Evolutionary conservation across 2,888 invertebrate species (phyloP), one percentile per base, ranked within the genome.

Genomic region (Itoplectis maculator): DNA sequence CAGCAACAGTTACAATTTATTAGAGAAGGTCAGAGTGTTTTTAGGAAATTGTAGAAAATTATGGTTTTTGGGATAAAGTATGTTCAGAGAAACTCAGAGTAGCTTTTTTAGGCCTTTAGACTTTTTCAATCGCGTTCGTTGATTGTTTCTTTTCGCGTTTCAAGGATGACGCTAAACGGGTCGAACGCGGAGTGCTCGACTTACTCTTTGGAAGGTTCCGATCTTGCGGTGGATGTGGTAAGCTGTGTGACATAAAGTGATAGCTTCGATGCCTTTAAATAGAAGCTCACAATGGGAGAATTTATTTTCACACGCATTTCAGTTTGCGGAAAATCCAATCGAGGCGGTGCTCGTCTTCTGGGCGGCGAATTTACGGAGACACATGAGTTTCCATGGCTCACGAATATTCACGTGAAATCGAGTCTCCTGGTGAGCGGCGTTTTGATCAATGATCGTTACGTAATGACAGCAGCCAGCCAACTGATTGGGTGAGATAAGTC

Each of bases 341-440:
- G 93, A 18, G 90, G 90, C 66, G 92, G 92, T 23, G 87, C 88
- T 1, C 90, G 93, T 9, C 88, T 94, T 1, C 83, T 94, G 11
- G 94, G 94, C 0, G 94, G 94, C 2, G 94, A 95, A 87, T 91
- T 89, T 70, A 91, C 93, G 18, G 90, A 92, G 49, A 92, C 93
- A 0, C 93, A 94, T 84, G 94, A 94, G 87, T 95, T 94, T 90
- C 95, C 95, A 0, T 95, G 95, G 95, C 90, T 95, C 29, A 94
- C 93, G 0, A 90, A 93, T 42, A 89, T 95, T 76, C 93, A 93
- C 81, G 89, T 94, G 20, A 92, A 92, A 70, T 93, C 93, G 1
- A 85, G 85, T 11, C 84, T 85, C 0, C 88, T 90, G 13, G 86
- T 94, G 23, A 93, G 93, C 49, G 95, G 94, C 6, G 93, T 94